phyloP scores from a whole-genome alignment of 2,888 invertebrate species.

The Kryphioiulus occultus region DNA sequence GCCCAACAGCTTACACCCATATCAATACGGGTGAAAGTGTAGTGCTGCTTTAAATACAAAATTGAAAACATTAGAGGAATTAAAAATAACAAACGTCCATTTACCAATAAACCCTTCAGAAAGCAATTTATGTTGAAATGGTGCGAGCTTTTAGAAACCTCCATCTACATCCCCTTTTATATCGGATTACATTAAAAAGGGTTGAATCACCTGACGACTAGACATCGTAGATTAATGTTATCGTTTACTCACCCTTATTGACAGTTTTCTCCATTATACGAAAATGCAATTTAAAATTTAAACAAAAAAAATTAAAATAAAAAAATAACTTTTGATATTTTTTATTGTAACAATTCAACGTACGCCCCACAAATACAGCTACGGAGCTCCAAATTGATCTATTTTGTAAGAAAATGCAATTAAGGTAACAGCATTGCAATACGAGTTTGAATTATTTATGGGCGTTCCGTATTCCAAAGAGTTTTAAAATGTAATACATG shows the following conservation, averaged over 20 bases:
- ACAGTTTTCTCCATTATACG: not conserved
- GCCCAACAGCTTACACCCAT: not conserved
- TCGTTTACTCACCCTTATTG: not conserved
- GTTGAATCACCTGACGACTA: constrained; percentile 8
- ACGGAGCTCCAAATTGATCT: not conserved
- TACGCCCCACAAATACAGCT: too few species aligned
- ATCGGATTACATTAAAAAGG: not conserved
- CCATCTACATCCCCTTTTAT: not conserved
- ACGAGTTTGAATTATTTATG: not conserved
- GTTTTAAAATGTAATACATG: not conserved
- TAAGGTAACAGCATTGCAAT: not conserved
- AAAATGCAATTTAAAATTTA: not conserved
- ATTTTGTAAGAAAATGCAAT: not conserved
- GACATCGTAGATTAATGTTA: not conserved
- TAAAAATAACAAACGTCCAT: not conserved
- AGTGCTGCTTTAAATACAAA: not conserved
- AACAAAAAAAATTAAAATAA: not conserved
- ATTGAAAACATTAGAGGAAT: not conserved
- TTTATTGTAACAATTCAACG: too few species aligned
- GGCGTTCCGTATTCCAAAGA: not conserved
- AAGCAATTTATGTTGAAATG: not conserved
- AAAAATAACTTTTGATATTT: too few species aligned
- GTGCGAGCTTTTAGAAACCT: not conserved
- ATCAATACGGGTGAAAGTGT: not conserved
- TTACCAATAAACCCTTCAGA: not conserved